Evolutionary conservation across 2,888 invertebrate genomes (phyloP).

Genomic region (Xestobium rufovillosum): DNA sequence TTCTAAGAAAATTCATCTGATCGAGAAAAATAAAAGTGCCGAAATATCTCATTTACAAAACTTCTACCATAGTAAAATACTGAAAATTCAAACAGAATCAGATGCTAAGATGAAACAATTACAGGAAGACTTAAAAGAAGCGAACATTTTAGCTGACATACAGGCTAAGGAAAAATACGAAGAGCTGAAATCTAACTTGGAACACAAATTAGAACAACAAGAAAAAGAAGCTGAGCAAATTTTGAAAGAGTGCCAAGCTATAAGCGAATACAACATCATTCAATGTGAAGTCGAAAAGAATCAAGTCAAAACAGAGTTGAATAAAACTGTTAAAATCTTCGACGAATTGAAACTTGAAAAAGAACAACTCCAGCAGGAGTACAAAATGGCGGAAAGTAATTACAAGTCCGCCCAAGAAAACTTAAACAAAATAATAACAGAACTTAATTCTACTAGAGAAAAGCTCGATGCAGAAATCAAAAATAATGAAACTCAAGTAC

Average conservation of each 20-base stretch:
- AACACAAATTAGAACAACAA: conserved; percentile 42
- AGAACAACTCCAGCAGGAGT: conserved; percentile 14
- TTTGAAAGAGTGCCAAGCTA: conserved; percentile 48
- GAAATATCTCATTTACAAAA: conserved; percentile 30
- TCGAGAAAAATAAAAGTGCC: conserved; percentile 22
- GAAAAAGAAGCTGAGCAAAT: conserved; percentile 44
- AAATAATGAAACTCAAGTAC: conserved; percentile 43
- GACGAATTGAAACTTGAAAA: conserved; percentile 23
- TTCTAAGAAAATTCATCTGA: conserved; percentile 25
- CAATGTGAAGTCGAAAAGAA: conserved; percentile 49
- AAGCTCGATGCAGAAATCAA: conserved; percentile 33
- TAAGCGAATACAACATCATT: conserved; percentile 49
- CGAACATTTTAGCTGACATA: conserved; percentile 37
- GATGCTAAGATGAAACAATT: conserved; percentile 39
- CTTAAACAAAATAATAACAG: conserved; percentile 19
- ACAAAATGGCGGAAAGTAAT: conserved; percentile 23
- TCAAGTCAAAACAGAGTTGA: conserved; percentile 37
- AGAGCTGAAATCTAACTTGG: conserved; percentile 41
- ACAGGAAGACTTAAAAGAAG: conserved; percentile 39
- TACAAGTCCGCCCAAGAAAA: conserved; percentile 19
- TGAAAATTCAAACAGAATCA: conserved; percentile 23
- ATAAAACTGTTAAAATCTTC: conserved; percentile 23
- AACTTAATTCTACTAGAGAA: conserved; percentile 22
- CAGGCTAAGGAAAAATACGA: conserved; percentile 43
- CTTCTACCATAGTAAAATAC: conserved; percentile 34